Conservation (phyloP, 2,888 invertebrate genomes). For the Athetis lepigone region DNA sequence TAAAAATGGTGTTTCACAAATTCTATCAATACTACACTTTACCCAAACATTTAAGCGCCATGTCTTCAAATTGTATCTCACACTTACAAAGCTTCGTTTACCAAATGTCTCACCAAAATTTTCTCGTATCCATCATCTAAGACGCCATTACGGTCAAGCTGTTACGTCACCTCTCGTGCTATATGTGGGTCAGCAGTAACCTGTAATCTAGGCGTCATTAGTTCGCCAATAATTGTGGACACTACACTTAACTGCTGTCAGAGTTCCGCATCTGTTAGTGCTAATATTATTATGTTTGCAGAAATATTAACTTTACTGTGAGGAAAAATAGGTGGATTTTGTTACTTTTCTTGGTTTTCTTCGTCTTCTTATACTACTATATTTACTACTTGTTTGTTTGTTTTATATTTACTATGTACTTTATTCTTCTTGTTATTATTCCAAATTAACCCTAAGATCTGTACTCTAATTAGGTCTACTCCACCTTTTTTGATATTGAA, state of each 20-base stretch:
- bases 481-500: not conserved
- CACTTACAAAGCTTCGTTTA: not conserved
- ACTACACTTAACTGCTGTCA: slow-evolving; percentile 42
- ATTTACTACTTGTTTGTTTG: not conserved
- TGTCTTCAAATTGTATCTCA: not conserved
- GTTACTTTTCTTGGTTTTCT: not conserved
- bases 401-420: no score
- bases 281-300: not conserved
- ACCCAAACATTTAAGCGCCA: not conserved
- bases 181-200: slow-evolving; percentile 68
- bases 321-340: no score
- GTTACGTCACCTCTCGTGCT: slow-evolving; percentile 61
- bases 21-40: no score
- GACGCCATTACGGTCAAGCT: slow-evolving; percentile 50
- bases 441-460: not conserved
- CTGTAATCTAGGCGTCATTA: slow-evolving; percentile 70
- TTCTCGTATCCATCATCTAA: slow-evolving; percentile 41
- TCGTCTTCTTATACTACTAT: not conserved
- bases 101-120: slow-evolving; percentile 6
- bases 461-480: no score
- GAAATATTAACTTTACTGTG: not conserved
- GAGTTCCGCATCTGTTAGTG: slow-evolving; percentile 54
- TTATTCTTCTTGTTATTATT: not conserved
- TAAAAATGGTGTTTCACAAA: no score
- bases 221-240: slow-evolving; percentile 65